Base-by-base conservation (phyloP, 2,113 vertebrate genomes). In the Urocynchramus pylzowi region DNA sequence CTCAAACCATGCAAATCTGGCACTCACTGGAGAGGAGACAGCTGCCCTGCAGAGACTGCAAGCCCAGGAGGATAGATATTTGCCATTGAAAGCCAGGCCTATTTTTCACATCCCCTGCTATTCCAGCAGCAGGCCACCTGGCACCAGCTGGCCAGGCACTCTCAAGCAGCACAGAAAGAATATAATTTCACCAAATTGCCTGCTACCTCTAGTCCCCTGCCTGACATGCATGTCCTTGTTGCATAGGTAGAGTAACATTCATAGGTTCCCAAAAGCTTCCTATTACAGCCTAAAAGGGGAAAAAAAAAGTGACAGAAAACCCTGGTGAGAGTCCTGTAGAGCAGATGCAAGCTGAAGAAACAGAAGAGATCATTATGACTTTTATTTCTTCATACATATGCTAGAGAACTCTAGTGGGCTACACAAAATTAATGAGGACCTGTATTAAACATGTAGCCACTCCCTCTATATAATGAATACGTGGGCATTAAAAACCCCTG, bases 401-500 rank as follows among this genome's bases (percentile, higher is more conserved):
- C 44, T 41, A 70, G 47, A 93, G 82, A 91, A 93, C 22, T 96
- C 71, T 37, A 65, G 47, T 15, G 47, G 73, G 63, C 71, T 80
- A 64, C 61, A 61, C 23, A 74, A 93, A 95, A 93, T 63, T 84
- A 92, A 92, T 57, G 61, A 96, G 86, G 70, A 50, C 35, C 22
- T 59, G 21, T 54, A 94, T 56, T 91, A 89, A 94, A n/a, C 41
- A 39, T 14, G 27, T 50, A 68, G 74, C 54, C 65, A 67, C 79
- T 85, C 83, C 89, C 47, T 45, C 87, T 71, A 26, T 13, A 77
- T 71, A 90, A 90, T 68, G 31, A 86, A 76, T 71, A 70, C 2
- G 0, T n/a, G 57, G 84, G 53, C 84, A 87, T 61, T 74, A 64
- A 84, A 52, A 75, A 26, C 14, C 69, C 84, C 83, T 70, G 90